Evolutionary conservation across 2,888 invertebrate genomes (phyloP).

Genomic region (Dyspetes luteomarginatus): DNA sequence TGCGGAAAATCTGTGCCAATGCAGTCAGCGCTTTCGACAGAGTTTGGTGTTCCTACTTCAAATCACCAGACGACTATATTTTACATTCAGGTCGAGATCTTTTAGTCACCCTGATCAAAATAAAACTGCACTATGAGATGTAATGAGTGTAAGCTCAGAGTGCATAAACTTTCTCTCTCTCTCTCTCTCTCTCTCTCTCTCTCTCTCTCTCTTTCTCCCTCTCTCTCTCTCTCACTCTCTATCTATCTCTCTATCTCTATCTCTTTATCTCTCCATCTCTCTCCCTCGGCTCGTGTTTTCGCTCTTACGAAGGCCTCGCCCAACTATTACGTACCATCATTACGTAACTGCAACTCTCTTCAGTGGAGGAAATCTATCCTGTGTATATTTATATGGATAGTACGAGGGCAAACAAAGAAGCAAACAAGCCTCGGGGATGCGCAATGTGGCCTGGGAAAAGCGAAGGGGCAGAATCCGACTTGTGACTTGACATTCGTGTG

Average conservation of each 20-base stretch:
- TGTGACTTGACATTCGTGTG: slow-evolving; percentile 5
- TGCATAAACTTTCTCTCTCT: not conserved
- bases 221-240: no score
- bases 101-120: not conserved
- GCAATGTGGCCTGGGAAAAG: slow-evolving; percentile 5
- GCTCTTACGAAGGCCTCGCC: not conserved
- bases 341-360: slow-evolving; percentile 3
- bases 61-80: no score
- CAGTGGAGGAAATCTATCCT: not conserved
- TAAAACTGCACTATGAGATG: not conserved
- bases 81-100: not conserved
- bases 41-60: no score
- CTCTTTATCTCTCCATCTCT: no score
- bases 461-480: slow-evolving; percentile 28
- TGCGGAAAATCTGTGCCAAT: no score
- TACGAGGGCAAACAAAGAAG: slow-evolving; percentile 11
- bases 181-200: no score
- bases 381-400: not conserved
- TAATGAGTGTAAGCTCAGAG: not conserved
- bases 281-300: not conserved
- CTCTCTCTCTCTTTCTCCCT: no score
- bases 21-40: no score
- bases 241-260: no score
- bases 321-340: slow-evolving; percentile 20
- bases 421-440: slow-evolving; percentile 39